phyloP scores from a whole-genome alignment of 2,888 invertebrate genomes.

The Rotaria sp. region DNA sequence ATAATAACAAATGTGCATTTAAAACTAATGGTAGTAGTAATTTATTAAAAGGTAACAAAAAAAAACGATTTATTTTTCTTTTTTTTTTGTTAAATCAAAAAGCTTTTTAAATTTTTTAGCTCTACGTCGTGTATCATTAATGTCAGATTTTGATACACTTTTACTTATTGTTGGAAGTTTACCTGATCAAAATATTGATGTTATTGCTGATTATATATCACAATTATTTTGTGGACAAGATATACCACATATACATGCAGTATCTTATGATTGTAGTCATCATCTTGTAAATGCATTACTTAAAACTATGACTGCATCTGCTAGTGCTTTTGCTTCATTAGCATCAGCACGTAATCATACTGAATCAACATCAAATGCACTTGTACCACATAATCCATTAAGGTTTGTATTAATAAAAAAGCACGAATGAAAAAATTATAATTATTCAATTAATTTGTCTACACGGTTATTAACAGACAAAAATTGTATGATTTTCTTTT shows the following conservation, averaged over 20 bases:
- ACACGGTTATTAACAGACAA: no score
- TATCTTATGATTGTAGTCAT: slow-evolving; percentile 55
- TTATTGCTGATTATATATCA: slow-evolving; percentile 51
- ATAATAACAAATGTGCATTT: not conserved
- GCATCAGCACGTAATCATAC: not conserved
- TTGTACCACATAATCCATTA: not conserved
- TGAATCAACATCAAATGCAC: not conserved
- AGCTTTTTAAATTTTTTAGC: not conserved
- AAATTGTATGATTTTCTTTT: no score
- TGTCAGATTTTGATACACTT: slow-evolving; percentile 42
- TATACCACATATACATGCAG: slow-evolving; percentile 48
- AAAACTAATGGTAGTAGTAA: slow-evolving; percentile 49
- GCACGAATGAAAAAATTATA: no score
- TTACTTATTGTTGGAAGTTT: slow-evolving; percentile 25
- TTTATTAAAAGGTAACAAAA: slow-evolving; percentile 52
- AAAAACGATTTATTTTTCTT: slow-evolving; percentile 33
- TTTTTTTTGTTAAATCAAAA: slow-evolving; percentile 46
- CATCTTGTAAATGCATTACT: slow-evolving; percentile 49
- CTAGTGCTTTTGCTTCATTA: not conserved
- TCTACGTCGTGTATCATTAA: not conserved
- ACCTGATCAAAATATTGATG: slow-evolving; percentile 52
- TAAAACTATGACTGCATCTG: slow-evolving; percentile 2
- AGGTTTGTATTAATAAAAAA: not conserved
- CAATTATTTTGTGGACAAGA: slow-evolving; percentile 51
- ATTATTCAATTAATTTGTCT: no score